A percentile compares a stretch with the other conserved stretches of the same genome.
These are phyloP conservation scores for Coturnix japonica DNA, from an alignment of 2,113 vertebrate species.

Conservation along the genomic window DNA sequence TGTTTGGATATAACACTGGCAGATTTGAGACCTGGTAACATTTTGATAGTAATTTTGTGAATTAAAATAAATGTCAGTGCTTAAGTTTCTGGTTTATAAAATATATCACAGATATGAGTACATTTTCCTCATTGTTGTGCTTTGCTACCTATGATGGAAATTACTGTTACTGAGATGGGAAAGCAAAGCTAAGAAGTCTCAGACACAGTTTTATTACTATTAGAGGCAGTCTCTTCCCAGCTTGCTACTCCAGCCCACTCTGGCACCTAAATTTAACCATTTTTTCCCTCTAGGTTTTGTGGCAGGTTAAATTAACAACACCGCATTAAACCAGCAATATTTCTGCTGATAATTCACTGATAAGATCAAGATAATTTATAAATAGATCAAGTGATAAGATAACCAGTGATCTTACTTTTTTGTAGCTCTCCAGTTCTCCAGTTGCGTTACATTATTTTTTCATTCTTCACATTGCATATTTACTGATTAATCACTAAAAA, in stretches of 20 bases:
- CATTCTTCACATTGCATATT: not conserved
- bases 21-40: not conserved
- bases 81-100: not conserved
- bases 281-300: not conserved
- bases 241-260: not conserved
- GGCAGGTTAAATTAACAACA: not conserved
- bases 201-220: not conserved
- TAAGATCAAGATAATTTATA: no score
- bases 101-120: not conserved
- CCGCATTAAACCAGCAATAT: not conserved
- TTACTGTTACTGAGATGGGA: not conserved
- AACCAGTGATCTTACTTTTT: not conserved
- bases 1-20: not conserved
- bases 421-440: not conserved
- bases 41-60: not conserved
- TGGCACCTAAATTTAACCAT: not conserved
- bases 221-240: not conserved
- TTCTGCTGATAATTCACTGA: not conserved
- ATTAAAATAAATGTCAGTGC: slow-evolving; percentile 5
- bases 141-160: not conserved
- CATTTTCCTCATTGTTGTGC: not conserved
- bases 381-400: no score
- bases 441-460: not conserved
- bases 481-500: not conserved
- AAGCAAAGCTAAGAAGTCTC: not conserved